These are phyloP conservation scores for Urechis unicinctus DNA, from an alignment of 2,888 invertebrate genomes.

Conservation along the genomic window DNA sequence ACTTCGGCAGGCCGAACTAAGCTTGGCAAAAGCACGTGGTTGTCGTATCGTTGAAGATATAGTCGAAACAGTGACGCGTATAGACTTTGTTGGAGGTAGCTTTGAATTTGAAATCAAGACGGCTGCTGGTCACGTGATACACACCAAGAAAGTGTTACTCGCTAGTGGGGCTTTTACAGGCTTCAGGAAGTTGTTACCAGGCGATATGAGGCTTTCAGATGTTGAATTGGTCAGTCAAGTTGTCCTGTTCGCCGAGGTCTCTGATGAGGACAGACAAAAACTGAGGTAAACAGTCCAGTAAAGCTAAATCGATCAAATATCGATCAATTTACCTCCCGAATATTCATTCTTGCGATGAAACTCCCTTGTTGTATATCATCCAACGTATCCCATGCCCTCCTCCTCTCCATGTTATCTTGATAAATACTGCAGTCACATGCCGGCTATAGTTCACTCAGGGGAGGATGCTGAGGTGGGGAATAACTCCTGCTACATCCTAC, in stretches of 20 bases:
- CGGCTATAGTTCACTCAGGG: background rate
- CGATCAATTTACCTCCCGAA: too few species aligned
- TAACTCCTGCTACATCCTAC: background rate
- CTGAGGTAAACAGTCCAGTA: too few species aligned
- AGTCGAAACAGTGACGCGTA: background rate
- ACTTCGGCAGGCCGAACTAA: background rate
- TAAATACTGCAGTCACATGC: too few species aligned
- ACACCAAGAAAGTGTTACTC: background rate
- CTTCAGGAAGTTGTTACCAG: background rate
- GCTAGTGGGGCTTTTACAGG: background rate
- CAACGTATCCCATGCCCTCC: too few species aligned
- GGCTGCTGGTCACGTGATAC: background rate
- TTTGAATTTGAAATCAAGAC: background rate
- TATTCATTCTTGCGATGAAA: too few species aligned
- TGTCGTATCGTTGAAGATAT: background rate
- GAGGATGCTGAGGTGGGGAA: background rate
- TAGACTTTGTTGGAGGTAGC: background rate
- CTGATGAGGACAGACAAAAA: background rate
- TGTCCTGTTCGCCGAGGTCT: background rate
- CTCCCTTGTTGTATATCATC: too few species aligned
- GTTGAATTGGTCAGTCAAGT: background rate
- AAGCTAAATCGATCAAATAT: too few species aligned
- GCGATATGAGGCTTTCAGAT: background rate
- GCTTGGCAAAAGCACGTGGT: background rate
- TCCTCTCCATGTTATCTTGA: too few species aligned